Percentiles rank a stretch among this genome's conserved stretches.
Conservation (phyloP, 1,140 invertebrate species). For the Drosophila mayri region DNA sequence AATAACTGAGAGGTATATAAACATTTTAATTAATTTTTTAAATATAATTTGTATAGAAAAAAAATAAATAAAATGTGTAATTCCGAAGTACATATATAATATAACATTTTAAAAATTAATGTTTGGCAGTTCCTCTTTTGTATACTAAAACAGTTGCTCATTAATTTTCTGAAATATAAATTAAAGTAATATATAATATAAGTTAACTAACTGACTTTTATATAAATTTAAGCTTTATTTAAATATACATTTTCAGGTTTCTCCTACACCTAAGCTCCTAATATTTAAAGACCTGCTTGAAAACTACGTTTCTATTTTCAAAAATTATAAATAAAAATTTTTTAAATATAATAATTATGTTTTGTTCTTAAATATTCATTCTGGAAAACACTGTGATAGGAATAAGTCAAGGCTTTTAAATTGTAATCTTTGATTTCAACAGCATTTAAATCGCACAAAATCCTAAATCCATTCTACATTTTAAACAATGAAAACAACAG, state of each 20-base stretch:
- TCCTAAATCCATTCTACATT: not conserved
- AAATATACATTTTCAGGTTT: too few species aligned
- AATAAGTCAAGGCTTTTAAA: not conserved
- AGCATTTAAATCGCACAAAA: not conserved
- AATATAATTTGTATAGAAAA: too few species aligned
- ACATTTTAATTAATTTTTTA: too few species aligned
- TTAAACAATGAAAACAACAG: not conserved
- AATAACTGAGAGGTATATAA: too few species aligned
- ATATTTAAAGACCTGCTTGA: too few species aligned
- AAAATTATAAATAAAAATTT: not conserved
- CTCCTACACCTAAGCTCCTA: too few species aligned
- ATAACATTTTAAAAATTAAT: too few species aligned
- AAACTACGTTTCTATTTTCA: not conserved
- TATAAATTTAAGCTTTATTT: not conserved
- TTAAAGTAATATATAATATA: too few species aligned
- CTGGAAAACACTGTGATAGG: not conserved
- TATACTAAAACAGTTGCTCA: not conserved
- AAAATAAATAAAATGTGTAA: too few species aligned
- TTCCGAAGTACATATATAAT: too few species aligned
- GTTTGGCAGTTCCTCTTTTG: not conserved
- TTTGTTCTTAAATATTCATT: not conserved
- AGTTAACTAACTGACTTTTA: not conserved
- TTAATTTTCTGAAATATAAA: too few species aligned
- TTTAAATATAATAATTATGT: not conserved
- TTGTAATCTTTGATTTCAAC: not conserved